Evolutionary conservation across 2,113 vertebrate species (phyloP).

Genomic region (Taurulus bubalis): DNA sequence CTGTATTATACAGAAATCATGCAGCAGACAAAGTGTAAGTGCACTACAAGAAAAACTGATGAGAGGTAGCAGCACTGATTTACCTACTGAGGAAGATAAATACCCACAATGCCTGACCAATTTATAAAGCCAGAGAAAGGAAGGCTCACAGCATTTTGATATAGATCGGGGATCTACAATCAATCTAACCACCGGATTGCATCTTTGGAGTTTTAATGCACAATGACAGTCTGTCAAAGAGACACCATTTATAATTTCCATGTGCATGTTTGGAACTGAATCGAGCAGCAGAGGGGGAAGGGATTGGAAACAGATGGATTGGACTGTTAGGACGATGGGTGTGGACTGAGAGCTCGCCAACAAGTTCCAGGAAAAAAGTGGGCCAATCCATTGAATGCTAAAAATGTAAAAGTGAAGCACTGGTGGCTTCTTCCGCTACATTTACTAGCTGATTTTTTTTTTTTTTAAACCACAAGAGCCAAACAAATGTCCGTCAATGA

Average conservation of each 20-base stretch:
- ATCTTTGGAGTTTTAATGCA: background rate
- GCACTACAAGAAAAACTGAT: background rate
- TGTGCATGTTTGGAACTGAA: background rate
- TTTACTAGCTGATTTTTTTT: background rate
- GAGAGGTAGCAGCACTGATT: background rate
- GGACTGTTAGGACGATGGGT: background rate
- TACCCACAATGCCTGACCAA: constrained; percentile 1
- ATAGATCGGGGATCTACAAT: background rate
- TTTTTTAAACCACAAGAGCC: background rate
- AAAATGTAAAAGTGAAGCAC: background rate
- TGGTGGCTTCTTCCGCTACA: background rate
- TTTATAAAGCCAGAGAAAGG: constrained; percentile 9
- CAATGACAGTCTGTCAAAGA: background rate
- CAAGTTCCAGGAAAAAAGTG: background rate
- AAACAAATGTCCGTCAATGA: background rate
- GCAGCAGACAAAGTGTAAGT: constrained; percentile 1
- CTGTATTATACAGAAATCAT: constrained; percentile 22
- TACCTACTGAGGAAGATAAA: constrained; percentile 23
- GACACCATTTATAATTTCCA: background rate
- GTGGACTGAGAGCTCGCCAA: background rate
- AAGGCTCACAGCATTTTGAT: no score
- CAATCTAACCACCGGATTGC: background rate
- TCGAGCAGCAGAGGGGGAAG: background rate
- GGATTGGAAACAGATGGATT: background rate
- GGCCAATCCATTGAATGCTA: background rate